Evolutionary conservation across 2,888 invertebrate genomes (phyloP).

Genomic region (Gastracanthus pulcherrimus): DNA sequence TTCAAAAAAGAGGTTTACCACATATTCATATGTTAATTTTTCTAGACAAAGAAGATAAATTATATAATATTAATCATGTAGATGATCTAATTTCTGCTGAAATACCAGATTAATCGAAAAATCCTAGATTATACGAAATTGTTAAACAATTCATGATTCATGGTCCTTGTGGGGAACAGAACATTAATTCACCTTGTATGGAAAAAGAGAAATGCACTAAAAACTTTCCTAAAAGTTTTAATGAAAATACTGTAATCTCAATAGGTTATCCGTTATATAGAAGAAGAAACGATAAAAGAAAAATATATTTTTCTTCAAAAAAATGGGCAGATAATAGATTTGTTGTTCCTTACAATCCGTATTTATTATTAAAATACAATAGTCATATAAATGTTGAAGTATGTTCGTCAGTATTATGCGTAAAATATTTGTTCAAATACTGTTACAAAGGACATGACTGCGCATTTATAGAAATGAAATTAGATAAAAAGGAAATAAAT

Average conservation of each 20-base stretch:
- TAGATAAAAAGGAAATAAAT: too few species aligned
- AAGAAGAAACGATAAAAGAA: constrained; percentile 15
- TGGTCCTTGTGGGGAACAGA: not conserved
- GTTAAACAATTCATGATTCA: constrained; percentile 59
- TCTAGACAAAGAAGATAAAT: constrained; percentile 66
- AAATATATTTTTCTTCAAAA: not conserved
- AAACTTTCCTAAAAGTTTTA: constrained; percentile 24
- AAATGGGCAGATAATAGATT: too few species aligned
- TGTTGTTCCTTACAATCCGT: too few species aligned
- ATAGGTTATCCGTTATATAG: constrained; percentile 34
- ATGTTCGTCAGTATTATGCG: constrained; percentile 4
- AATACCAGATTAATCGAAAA: constrained; percentile 47
- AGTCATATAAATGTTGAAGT: too few species aligned
- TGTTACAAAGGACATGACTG: constrained; percentile 16
- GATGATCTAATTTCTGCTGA: constrained; percentile 45
- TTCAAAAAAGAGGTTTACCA: too few species aligned
- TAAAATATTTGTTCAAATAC: not conserved
- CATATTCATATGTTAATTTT: constrained; percentile 49
- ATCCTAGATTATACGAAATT: constrained; percentile 44
- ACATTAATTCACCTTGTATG: constrained; percentile 11
- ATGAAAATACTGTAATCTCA: constrained; percentile 61
- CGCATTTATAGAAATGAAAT: constrained; percentile 13
- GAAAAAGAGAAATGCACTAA: not conserved
- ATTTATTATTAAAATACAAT: too few species aligned
- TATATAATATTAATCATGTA: constrained; percentile 63